A percentile compares a stretch with the other conserved stretches of the same genome.
phyloP scores from a whole-genome alignment of 2,797 vertebrate species.

The Pogonophryne albipinna region DNA sequence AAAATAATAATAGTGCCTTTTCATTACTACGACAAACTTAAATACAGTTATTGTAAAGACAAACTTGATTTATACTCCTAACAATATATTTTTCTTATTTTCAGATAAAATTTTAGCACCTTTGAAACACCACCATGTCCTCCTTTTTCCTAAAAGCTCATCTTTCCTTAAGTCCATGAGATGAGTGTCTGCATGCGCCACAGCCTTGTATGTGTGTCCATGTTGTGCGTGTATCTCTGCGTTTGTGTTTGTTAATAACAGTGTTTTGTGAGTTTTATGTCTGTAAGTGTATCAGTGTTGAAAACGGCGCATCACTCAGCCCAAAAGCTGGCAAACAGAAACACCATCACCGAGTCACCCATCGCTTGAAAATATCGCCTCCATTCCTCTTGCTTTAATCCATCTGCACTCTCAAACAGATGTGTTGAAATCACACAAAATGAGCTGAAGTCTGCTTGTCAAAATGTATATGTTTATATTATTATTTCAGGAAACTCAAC shows the following conservation, averaged over 20 bases:
- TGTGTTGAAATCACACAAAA: constrained; percentile 50
- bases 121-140: constrained; percentile 91
- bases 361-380: constrained; percentile 49
- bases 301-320: constrained; percentile 79
- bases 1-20: constrained; percentile 98
- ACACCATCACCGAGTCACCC: constrained; percentile 71
- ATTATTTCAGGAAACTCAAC: too few species aligned
- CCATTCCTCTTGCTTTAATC: constrained; percentile 42
- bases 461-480: too few species aligned
- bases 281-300: constrained; percentile 72
- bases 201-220: constrained; percentile 75
- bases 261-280: constrained; percentile 60
- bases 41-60: constrained; percentile 99
- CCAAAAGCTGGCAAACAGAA: constrained; percentile 81
- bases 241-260: constrained; percentile 49
- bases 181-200: constrained; percentile 88
- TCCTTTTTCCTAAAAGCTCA: constrained; percentile 82
- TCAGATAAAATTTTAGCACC: constrained; percentile 99
- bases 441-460: not conserved
- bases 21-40: constrained; percentile 95
- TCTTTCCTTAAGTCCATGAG: constrained; percentile 82
- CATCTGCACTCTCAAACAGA: constrained; percentile 57
- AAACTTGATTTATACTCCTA: constrained; percentile 94
- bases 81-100: constrained; percentile 94
- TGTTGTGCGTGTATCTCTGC: constrained; percentile 68